Conservation (phyloP, 2,888 invertebrate genomes). For the Pilophorus perplexus region DNA sequence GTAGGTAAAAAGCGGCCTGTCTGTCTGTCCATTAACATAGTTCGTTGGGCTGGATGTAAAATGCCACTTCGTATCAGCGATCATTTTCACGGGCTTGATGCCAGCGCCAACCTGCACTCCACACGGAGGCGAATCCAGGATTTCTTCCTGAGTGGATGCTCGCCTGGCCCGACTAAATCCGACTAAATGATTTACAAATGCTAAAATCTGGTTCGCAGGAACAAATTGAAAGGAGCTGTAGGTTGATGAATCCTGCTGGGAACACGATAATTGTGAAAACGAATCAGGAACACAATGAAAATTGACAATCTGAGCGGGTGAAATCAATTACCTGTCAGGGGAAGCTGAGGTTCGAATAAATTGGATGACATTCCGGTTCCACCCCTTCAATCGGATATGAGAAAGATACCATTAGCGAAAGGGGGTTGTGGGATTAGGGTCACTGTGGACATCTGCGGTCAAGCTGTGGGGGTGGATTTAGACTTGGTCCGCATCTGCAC, state of each 20-base stretch:
- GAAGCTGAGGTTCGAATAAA: slow-evolving; percentile 16
- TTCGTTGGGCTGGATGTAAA: slow-evolving; percentile 5
- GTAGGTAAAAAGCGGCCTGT: slow-evolving; percentile 29
- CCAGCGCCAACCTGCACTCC: background rate
- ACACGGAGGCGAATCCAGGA: too few relatives aligned
- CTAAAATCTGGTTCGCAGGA: too few relatives aligned
- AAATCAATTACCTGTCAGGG: too few relatives aligned
- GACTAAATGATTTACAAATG: too few relatives aligned
- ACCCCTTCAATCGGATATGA: slow-evolving; percentile 12
- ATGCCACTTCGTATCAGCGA: slow-evolving; percentile 4
- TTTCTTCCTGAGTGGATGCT: too few relatives aligned
- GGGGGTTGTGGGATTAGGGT: slow-evolving; percentile 31
- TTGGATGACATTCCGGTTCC: slow-evolving; percentile 11
- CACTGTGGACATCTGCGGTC: slow-evolving; percentile 30
- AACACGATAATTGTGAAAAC: too few relatives aligned
- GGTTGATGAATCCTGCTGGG: too few relatives aligned
- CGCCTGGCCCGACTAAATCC: too few relatives aligned
- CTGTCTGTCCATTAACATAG: slow-evolving; percentile 25
- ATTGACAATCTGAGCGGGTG: too few relatives aligned
- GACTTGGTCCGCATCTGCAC: slow-evolving; percentile 1
- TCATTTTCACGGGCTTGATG: background rate
- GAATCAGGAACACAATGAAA: too few relatives aligned
- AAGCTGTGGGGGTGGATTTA: slow-evolving; percentile 16
- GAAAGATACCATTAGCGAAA: slow-evolving; percentile 10
- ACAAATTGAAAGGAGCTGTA: too few relatives aligned